Evolutionary conservation across 2,888 invertebrate genomes (phyloP), one percentile per base, ranked within the genome.

Genomic region (Folsomia candida): DNA sequence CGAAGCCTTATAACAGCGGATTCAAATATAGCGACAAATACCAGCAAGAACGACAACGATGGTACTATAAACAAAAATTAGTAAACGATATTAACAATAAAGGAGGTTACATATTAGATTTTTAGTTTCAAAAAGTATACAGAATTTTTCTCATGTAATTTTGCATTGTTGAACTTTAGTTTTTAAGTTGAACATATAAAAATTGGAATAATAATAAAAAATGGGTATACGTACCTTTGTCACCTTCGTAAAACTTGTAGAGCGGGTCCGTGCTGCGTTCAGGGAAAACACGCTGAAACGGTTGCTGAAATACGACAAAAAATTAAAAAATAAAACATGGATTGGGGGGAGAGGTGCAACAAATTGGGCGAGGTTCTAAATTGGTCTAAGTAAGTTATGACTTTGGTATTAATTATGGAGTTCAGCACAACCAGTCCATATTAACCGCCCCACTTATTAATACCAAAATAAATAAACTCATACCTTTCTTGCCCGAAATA

Each of bases 241-340:
- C 93, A 83, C 95, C 94, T 82, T 90, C 89, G 3, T 91, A 89
- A 82, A 94, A 97, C 84, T 97, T 97, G 84, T 92, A 97, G 80
- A 90, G 89, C 0, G 94, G 92, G 80, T 91, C 90, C 0, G 97
- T 92, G 6, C 51, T 51, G 82, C 90, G 90, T 24, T 87, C 85
- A 1, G 98, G 98, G 72, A 97, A 88, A 77, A 97, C 87, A 59
- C 90, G 87, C 6, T 88, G 88, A 84, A 97, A 96, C 0, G 90
- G 87, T 80, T 91, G 91, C 2, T n/a, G n/a, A n/a, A n/a, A n/a
- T n/a, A n/a, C n/a, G n/a, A n/a, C n/a, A n/a, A n/a, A n/a, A n/a
- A n/a, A n/a, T n/a, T n/a, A n/a, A n/a, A n/a, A n/a, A n/a, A n/a
- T n/a, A n/a, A n/a, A n/a, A n/a, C n/a, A n/a, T n/a, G n/a, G n/a